phyloP scores from a whole-genome alignment of 2,888 invertebrate species.

The Mycalesis mineus region DNA sequence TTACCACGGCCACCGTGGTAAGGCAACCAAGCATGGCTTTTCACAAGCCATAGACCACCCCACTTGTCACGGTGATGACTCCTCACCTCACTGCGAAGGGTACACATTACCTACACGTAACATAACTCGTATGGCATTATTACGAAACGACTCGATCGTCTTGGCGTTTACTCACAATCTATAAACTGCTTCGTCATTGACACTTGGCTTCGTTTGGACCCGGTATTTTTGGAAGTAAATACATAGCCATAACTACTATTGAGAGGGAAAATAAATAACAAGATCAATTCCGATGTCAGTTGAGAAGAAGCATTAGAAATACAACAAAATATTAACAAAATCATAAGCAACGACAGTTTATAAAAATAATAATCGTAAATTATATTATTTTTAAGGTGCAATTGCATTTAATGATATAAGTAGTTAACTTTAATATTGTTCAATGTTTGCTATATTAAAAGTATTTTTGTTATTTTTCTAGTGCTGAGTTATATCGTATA shows the following conservation, averaged over 20 bases:
- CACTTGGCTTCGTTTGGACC: slow-evolving; percentile 7
- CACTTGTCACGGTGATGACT: slow-evolving; percentile 70
- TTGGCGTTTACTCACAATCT: slow-evolving; percentile 1
- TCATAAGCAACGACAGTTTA: too few species aligned
- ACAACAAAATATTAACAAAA: too few species aligned
- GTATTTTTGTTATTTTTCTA: too few species aligned
- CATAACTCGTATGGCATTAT: slow-evolving; percentile 10
- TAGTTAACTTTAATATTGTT: too few species aligned
- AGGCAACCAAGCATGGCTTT: slow-evolving; percentile 64
- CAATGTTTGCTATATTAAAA: too few species aligned
- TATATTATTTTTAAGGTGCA: too few species aligned
- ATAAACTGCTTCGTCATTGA: slow-evolving; percentile 27
- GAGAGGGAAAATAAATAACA: background rate
- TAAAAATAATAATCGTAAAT: too few species aligned
- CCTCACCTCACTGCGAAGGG: slow-evolving; percentile 35
- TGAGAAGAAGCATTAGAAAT: too few species aligned
- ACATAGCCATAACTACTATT: background rate
- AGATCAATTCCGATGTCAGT: too few species aligned
- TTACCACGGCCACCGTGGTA: slow-evolving; percentile 48
- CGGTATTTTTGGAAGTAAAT: background rate
- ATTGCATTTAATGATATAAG: too few species aligned
- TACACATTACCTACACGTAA: slow-evolving; percentile 25
- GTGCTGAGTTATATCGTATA: too few species aligned
- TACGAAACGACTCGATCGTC: slow-evolving; percentile 10
- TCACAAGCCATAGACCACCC: slow-evolving; percentile 71